These are phyloP conservation scores for Brachionus asplanchnoidis DNA, from an alignment of 1,140 invertebrate species.

Conservation along the genomic window DNA sequence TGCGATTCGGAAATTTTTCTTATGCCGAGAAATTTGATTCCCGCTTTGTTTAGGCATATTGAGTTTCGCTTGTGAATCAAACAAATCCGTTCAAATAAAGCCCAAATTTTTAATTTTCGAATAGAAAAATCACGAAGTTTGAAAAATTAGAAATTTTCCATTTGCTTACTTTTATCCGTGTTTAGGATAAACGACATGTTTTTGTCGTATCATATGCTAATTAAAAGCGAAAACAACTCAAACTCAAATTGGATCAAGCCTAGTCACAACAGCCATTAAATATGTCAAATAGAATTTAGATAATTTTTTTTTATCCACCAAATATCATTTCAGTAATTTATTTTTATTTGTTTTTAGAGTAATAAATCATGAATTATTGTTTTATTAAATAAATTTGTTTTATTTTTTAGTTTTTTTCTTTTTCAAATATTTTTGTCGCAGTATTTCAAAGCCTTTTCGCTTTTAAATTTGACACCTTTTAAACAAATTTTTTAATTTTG, in stretches of 20 bases:
- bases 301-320: background rate
- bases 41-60: background rate
- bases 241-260: background rate
- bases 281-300: background rate
- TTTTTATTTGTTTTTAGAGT: background rate
- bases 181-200: background rate
- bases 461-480: background rate
- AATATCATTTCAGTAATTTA: background rate
- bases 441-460: background rate
- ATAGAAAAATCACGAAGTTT: background rate
- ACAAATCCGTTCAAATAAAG: background rate
- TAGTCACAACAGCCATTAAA: background rate
- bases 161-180: slow-evolving; percentile 1
- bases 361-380: background rate
- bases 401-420: background rate
- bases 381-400: background rate
- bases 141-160: background rate
- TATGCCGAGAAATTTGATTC: background rate
- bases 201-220: background rate
- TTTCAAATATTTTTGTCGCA: background rate
- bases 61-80: background rate
- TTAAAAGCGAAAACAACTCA: background rate
- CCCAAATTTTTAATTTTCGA: background rate
- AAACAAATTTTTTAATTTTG: background rate
- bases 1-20: background rate